Base-by-base conservation (phyloP, 2,113 vertebrate genomes). In the Nothocercus julius region DNA sequence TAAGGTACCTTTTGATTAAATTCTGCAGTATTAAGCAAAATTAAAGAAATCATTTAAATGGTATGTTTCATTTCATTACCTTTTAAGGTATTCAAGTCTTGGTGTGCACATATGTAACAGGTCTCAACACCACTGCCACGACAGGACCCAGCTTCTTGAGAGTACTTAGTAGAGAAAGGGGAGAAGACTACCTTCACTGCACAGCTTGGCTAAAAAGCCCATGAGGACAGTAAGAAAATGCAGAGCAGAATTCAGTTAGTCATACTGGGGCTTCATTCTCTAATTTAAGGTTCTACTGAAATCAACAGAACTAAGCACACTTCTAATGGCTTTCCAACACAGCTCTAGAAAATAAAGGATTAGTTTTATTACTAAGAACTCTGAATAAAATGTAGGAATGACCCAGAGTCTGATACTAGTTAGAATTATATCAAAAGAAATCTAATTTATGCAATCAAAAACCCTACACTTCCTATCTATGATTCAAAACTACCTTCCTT, bases 41-140 rank as follows among this genome's bases (percentile, higher is more conserved):
- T n/a, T 6, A 24, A 70, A 70, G 19, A 47, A 85, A n/a, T 61
- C 5, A 81, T 16, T 47, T 84, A 51, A 86, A 17, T 16, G 32
- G 19, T 11, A 30, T 7, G 21, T 30, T 74, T 9, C 21, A 40
- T 68, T 74, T 68, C 34, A 74, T 45, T 1, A 1, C 30, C 27
- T 67, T n/a, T 67, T 44, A 87, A 63, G 15, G 44, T 3, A 6
- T 27, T 4, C 34, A 74, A 34, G 14, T 24, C 11, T 7, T 4
- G 14, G 9, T 2, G 0, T 16, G 4, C 44, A 38, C 0, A n/a
- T 1, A 89, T 13, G 0, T 21, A 69, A 75, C 42, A 66, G 20
- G 14, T 40, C 7, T 66, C 58, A 13, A 7, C 7, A 63, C 6
- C 77, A 21, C 21, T 20, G 38, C 2, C 38, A 47, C 0, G 12